phyloP scores from a whole-genome alignment of 1,140 invertebrate genomes.

The Pissodes strobi region DNA sequence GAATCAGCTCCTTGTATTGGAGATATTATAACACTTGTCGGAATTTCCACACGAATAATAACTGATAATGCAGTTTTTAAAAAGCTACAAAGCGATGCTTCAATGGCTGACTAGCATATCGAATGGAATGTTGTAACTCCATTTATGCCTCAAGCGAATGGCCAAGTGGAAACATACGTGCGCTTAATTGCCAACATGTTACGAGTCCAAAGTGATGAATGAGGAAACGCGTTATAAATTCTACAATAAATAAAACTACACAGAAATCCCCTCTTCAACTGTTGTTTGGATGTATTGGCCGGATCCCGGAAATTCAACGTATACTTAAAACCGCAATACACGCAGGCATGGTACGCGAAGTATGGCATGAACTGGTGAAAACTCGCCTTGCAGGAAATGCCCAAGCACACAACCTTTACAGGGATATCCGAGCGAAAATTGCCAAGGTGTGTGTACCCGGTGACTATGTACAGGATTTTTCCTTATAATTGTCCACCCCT shows the following conservation, averaged over 20 bases:
- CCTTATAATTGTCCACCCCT: too few species aligned
- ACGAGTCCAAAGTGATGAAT: neutral
- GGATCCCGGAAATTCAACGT: neutral
- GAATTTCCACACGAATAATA: neutral
- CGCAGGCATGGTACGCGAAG: neutral
- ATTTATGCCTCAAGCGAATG: slow-evolving; percentile 6
- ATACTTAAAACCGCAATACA: neutral
- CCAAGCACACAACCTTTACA: neutral
- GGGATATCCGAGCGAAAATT: neutral
- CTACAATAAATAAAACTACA: too few species aligned
- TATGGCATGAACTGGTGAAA: slow-evolving; percentile 1
- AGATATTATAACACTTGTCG: slow-evolving; percentile 5
- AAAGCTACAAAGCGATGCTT: neutral
- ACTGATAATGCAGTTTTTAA: neutral
- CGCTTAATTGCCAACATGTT: slow-evolving; percentile 6
- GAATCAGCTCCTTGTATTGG: neutral
- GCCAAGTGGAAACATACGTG: slow-evolving; percentile 5
- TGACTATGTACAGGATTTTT: slow-evolving; percentile 5
- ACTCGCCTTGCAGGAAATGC: neutral
- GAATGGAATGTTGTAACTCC: slow-evolving; percentile 1
- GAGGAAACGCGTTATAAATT: too few species aligned
- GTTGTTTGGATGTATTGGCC: neutral
- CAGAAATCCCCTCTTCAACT: neutral
- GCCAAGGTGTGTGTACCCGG: neutral
- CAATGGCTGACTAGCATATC: neutral